Evolutionary conservation across 2,113 vertebrate species (phyloP).

Genomic region (Bufo gargarizans): DNA sequence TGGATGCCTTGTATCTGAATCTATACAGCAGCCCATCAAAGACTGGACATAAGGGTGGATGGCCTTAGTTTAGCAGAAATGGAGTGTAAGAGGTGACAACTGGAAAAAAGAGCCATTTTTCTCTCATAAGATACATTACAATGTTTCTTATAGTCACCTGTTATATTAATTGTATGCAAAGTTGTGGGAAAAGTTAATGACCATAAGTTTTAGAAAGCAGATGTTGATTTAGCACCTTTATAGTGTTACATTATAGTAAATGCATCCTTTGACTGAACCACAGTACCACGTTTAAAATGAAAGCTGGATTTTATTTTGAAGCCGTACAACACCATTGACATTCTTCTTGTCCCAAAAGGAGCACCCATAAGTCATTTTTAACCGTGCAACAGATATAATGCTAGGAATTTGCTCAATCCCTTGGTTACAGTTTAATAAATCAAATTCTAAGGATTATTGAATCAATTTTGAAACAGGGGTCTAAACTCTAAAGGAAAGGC

Average conservation of each 20-base stretch:
- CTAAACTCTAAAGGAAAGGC: background rate
- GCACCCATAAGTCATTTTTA: slow-evolving; percentile 5
- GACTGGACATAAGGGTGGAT: too few species aligned
- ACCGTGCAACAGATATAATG: background rate
- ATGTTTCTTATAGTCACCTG: too few species aligned
- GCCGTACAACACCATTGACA: background rate
- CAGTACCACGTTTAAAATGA: background rate
- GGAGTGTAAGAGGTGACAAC: too few species aligned
- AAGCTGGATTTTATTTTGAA: slow-evolving; percentile 29
- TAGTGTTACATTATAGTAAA: background rate
- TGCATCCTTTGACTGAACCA: background rate
- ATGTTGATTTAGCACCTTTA: background rate
- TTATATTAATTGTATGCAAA: too few species aligned
- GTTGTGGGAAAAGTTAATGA: too few species aligned
- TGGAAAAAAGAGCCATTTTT: too few species aligned
- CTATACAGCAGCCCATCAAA: too few species aligned
- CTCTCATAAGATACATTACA: too few species aligned
- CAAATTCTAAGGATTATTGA: slow-evolving; percentile 1
- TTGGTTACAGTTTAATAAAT: slow-evolving; percentile 20
- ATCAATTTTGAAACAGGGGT: background rate
- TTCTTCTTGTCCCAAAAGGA: slow-evolving; percentile 11
- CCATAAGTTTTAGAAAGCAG: background rate
- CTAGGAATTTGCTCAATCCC: background rate
- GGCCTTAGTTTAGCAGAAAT: too few species aligned
- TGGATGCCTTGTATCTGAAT: too few species aligned